Percentiles rank a stretch among this genome's conserved stretches.
Conservation (phyloP, 2,113 vertebrate species). For the Eublepharis macularius region DNA sequence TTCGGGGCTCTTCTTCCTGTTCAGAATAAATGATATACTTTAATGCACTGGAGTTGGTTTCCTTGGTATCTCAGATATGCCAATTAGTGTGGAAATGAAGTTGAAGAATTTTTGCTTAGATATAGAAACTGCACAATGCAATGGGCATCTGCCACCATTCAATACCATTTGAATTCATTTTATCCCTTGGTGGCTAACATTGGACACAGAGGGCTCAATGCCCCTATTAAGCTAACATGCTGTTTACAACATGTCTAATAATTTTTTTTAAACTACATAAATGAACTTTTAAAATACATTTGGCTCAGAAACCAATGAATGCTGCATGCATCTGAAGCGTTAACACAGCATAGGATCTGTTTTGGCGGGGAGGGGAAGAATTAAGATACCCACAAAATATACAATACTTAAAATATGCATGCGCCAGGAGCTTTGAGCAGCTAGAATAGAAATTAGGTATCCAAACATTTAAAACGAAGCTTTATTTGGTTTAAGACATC, state of each 20-base stretch:
- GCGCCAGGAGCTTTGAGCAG: slow-evolving; percentile 41
- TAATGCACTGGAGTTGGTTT: not conserved
- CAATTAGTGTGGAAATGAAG: not conserved
- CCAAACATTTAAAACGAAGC: slow-evolving; percentile 66
- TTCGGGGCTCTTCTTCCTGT: not conserved
- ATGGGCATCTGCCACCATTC: not conserved
- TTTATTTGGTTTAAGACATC: slow-evolving; percentile 69
- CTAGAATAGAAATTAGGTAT: slow-evolving; percentile 66
- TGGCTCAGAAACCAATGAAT: slow-evolving; percentile 64
- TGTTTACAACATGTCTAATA: slow-evolving; percentile 56
- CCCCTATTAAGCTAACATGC: slow-evolving; percentile 54
- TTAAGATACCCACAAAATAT: slow-evolving; percentile 64
- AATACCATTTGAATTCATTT: not conserved
- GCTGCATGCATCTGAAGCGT: slow-evolving; percentile 65
- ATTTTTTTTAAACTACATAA: slow-evolving; percentile 64
- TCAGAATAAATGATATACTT: not conserved
- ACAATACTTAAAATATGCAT: slow-evolving; percentile 63
- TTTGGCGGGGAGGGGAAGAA: slow-evolving; percentile 42
- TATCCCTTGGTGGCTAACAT: slow-evolving; percentile 57
- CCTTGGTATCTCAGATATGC: not conserved
- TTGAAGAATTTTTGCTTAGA: not conserved
- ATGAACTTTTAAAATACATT: slow-evolving; percentile 52
- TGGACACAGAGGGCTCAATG: slow-evolving; percentile 43
- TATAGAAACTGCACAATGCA: not conserved
- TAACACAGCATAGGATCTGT: slow-evolving; percentile 47